Evolutionary conservation across 1,140 invertebrate species (phyloP), one percentile per base, ranked within the genome.

Genomic region (Orchesella cincta): DNA sequence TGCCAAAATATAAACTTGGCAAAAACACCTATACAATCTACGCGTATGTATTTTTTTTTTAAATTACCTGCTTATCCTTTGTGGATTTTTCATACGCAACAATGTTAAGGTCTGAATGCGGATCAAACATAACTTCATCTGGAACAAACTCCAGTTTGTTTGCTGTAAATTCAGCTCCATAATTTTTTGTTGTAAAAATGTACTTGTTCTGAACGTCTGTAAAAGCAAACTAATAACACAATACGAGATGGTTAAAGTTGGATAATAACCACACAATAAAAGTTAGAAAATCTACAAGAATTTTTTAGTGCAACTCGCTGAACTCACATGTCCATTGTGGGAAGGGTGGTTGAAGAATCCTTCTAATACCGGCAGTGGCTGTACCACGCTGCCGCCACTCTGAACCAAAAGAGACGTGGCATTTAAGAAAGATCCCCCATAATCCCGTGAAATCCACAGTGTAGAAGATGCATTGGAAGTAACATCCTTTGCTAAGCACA

Each of bases 291-390:
- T 52, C 31, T 33, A 64, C 20, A 76, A 64, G 57, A 77, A 73
- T n/a, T n/a, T n/a, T n/a, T n/a, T n/a, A n/a, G n/a, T n/a, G n/a
- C n/a, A n/a, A n/a, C n/a, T n/a, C n/a, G n/a, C n/a, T n/a, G n/a
- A n/a, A n/a, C 54, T 57, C 87, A 94, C 93, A 86, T 91, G 88
- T 80, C 89, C 89, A 80, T 91, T 91, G 81, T 89, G 89, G 76
- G 91, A 90, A 1, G 92, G 91, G 87, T 94, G 93, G 84, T 93
- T 94, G 81, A 91, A 93, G 86, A 94, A 95, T 81, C 92, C 93
- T 81, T 94, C 91, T 74, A 95, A 86, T 18, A 89, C 89, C 3
- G 93, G 83, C 18, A 74, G 90, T 8, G 67, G 67, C 8, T 12
- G 12, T 26, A 26, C n/a, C 5, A 23, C 23, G 23, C 29, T 31